phyloP scores from a whole-genome alignment of 2,113 vertebrate species.

The Lota lota region DNA sequence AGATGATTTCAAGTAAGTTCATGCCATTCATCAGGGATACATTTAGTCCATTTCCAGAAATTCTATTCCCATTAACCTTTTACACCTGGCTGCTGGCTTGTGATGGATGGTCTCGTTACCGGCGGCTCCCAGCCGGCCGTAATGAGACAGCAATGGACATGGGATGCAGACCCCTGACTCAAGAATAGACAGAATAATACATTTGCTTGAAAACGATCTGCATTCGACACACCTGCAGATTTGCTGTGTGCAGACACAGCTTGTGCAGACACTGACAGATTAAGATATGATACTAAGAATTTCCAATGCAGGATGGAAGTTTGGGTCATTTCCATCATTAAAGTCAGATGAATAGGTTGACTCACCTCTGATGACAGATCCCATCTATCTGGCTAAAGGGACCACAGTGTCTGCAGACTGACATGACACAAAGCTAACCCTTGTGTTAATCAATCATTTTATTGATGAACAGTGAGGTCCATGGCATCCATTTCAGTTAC shows the following conservation, averaged over 20 bases:
- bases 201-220: slow-evolving; percentile 30
- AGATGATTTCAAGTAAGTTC: slow-evolving; percentile 39
- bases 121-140: slow-evolving; percentile 52
- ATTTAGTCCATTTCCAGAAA: slow-evolving; percentile 57
- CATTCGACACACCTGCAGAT: neutral
- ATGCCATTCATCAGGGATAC: slow-evolving; percentile 61
- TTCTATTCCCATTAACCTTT: slow-evolving; percentile 71
- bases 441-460: slow-evolving; percentile 48
- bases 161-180: slow-evolving; percentile 48
- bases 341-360: slow-evolving; percentile 56
- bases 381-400: slow-evolving; percentile 50
- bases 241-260: too few species aligned
- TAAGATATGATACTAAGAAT: slow-evolving; percentile 6
- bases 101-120: slow-evolving; percentile 73
- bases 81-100: slow-evolving; percentile 48
- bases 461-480: slow-evolving; percentile 38
- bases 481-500: slow-evolving; percentile 49
- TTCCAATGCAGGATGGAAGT: slow-evolving; percentile 30
- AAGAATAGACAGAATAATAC: slow-evolving; percentile 18
- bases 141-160: slow-evolving; percentile 71
- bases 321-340: slow-evolving; percentile 54
- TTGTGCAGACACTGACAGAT: slow-evolving; percentile 17
- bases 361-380: slow-evolving; percentile 47
- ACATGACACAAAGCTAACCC: slow-evolving; percentile 50
- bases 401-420: slow-evolving; percentile 33